These are phyloP conservation scores for Rhizomys pruinosus DNA, from an alignment of 2,113 vertebrate species.

Conservation along the genomic window DNA sequence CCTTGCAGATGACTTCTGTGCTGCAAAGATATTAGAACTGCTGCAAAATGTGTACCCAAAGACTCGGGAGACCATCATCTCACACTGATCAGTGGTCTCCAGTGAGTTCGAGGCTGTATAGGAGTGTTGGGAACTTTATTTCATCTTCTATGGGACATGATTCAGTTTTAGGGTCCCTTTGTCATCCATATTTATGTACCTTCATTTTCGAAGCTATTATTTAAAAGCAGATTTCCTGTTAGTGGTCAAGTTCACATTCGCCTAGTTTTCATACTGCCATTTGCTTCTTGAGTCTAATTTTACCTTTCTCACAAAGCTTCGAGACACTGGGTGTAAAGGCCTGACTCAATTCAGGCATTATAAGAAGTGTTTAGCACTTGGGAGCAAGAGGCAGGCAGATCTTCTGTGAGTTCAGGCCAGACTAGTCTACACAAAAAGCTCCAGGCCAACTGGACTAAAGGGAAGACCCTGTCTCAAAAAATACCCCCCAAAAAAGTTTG, in stretches of 20 bases:
- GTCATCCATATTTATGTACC: neutral
- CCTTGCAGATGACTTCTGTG: neutral
- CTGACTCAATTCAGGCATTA: too few relatives aligned
- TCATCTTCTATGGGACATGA: neutral
- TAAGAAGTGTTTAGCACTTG: too few relatives aligned
- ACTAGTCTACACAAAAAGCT: too few relatives aligned
- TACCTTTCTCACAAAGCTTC: neutral
- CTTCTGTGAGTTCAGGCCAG: too few relatives aligned
- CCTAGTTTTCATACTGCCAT: neutral
- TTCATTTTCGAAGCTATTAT: neutral
- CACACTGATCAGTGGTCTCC: neutral
- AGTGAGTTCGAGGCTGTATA: neutral
- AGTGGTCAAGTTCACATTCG: neutral
- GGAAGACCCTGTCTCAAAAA: too few relatives aligned
- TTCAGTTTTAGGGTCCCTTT: neutral
- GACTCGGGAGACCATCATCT: neutral
- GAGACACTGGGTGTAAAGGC: too few relatives aligned
- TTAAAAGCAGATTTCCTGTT: neutral
- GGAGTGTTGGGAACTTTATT: neutral
- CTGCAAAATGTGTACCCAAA: neutral
- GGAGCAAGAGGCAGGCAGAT: too few relatives aligned
- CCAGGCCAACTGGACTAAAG: too few relatives aligned
- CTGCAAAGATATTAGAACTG: neutral
- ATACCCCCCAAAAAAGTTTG: too few relatives aligned
- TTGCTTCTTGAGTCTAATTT: neutral